Evolutionary conservation across 2,888 invertebrate genomes (phyloP), one percentile per base, ranked within the genome.

Genomic region (Drosophila seclusa): DNA sequence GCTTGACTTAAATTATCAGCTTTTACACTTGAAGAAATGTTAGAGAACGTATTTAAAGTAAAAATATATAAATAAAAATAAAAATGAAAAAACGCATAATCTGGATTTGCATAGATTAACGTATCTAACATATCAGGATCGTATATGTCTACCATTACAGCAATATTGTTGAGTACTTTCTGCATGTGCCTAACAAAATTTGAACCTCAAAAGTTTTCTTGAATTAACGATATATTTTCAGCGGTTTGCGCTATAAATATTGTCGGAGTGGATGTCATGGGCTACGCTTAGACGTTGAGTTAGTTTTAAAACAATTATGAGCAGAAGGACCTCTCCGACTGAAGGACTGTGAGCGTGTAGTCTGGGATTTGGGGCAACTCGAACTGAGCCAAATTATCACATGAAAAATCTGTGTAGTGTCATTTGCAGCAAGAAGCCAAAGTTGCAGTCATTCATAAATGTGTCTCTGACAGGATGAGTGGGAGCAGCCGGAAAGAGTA

Each of bases 321-420:
- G 29, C 36, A 31, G 55, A 29, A 49, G 49, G 29, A 49, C 29
- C n/a, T 29, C 21, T 5, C 7, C 11, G n/a, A 16, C 16, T 29
- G n/a, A 13, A 11, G 31, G 21, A 24, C 21, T 57, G 16, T 16
- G 29, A n/a, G 27, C 27, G 11, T 29, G 49, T 10, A 16, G 16
- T n/a, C 10, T 49, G 29, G 50, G 29, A 29, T n/a, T 29, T 4
- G 11, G 1, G 10, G 2, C 50, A 4, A 31, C 29, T 21, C 21
- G 31, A 40, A 27, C 32, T 21, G 11, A 27, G 54, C 31, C 42
- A 69, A 69, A 74, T 74, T 42, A 58, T 50, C 36, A 55, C 13
- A 59, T 18, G n/a, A 53, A 53, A 75, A 67, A 71, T 61, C 58
- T 57, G 61, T 48, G 60, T 36, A 49, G 48, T 63, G 65, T 75